A percentile compares a stretch with the other conserved stretches of the same genome.
phyloP scores from a whole-genome alignment of 2,797 vertebrate genomes.

The Acridotheres tristis region DNA sequence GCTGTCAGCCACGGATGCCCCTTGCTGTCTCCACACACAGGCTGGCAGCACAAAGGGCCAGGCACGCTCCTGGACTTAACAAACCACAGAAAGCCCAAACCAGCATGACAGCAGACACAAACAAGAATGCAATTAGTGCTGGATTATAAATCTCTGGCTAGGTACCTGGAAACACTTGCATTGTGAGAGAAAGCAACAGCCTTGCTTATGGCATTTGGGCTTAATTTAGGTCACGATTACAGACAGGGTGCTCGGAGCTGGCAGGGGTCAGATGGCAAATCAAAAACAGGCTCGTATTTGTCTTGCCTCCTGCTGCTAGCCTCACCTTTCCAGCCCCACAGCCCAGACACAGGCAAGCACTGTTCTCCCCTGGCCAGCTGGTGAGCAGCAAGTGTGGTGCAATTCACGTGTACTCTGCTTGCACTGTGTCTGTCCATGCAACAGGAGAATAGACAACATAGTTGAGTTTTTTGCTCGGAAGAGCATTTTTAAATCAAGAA shows the following conservation, averaged over 20 bases:
- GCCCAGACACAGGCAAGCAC: slow-evolving; percentile 58
- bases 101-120: slow-evolving; percentile 65
- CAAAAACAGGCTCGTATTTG: slow-evolving; percentile 66
- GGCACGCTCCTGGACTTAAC: slow-evolving; percentile 41
- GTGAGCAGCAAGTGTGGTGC: slow-evolving; percentile 36
- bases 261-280: slow-evolving; percentile 67
- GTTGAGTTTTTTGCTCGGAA: not conserved
- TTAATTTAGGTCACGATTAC: slow-evolving; percentile 58
- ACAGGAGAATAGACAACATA: not conserved
- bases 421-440: not conserved
- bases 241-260: slow-evolving; percentile 60
- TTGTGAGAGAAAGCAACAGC: slow-evolving; percentile 46
- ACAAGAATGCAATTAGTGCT: slow-evolving; percentile 64
- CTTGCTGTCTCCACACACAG: slow-evolving; percentile 12
- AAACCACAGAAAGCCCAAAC: slow-evolving; percentile 62
- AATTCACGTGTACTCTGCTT: slow-evolving; percentile 6
- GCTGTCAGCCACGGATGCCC: slow-evolving; percentile 28
- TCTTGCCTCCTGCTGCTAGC: slow-evolving; percentile 59
- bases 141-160: slow-evolving; percentile 66
- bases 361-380: slow-evolving; percentile 58
- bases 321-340: slow-evolving; percentile 42
- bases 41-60: slow-evolving; percentile 34
- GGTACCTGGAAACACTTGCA: slow-evolving; percentile 54
- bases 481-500: not conserved
- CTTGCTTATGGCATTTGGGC: slow-evolving; percentile 41